Conservation (phyloP, 2,113 vertebrate genomes). For the Sclerurus mexicanus region DNA sequence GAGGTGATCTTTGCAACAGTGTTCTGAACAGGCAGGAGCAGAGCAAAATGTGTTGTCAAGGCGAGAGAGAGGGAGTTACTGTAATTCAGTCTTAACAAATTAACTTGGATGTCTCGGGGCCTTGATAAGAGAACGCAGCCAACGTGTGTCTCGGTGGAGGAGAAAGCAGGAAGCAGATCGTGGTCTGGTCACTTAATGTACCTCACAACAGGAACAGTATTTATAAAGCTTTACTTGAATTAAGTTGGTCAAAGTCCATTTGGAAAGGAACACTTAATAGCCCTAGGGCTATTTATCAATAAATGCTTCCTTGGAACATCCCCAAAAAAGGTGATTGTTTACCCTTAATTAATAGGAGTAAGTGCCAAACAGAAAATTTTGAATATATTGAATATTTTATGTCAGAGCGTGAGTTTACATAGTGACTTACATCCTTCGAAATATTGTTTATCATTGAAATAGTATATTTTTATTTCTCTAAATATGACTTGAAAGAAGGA, state of each 20-base stretch:
- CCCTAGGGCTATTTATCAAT: background rate
- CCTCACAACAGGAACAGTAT: background rate
- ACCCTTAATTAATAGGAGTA: background rate
- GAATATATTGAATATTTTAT: background rate
- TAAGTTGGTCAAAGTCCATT: background rate
- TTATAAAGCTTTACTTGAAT: background rate
- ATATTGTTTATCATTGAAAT: background rate
- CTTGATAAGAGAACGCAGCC: background rate
- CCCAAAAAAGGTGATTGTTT: background rate
- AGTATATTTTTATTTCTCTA: background rate
- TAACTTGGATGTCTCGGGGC: background rate
- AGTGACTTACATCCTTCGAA: background rate
- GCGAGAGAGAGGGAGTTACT: background rate
- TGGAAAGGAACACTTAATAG: background rate
- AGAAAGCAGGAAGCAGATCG: background rate
- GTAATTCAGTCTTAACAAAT: background rate
- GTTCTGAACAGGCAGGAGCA: background rate
- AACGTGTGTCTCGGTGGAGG: background rate
- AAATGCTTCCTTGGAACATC: background rate
- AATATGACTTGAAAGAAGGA: background rate
- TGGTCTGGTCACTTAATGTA: background rate
- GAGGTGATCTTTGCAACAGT: background rate
- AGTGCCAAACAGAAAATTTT: background rate
- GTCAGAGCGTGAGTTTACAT: background rate
- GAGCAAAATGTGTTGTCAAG: background rate